phyloP scores from a whole-genome alignment of 2,113 vertebrate species.

The Ciconia boyciana region DNA sequence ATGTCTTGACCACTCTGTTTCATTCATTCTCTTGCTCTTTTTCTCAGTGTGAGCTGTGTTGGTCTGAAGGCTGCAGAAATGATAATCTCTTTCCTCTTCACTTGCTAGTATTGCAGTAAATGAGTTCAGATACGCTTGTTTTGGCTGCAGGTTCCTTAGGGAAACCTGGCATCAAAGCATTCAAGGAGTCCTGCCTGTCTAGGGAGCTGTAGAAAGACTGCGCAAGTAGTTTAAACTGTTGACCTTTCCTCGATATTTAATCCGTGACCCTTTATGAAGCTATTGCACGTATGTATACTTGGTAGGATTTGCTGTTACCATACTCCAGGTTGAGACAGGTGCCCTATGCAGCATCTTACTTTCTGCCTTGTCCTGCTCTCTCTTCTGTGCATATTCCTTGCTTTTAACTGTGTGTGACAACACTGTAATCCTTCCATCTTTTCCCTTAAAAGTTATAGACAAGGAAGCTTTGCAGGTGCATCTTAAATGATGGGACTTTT shows the following conservation, averaged over 20 bases:
- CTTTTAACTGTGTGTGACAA: background rate
- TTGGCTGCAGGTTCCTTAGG: background rate
- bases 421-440: background rate
- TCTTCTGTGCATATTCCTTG: background rate
- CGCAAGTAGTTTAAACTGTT: background rate
- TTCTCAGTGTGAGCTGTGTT: background rate
- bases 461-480: background rate
- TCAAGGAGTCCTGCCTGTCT: background rate
- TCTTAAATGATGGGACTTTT: background rate
- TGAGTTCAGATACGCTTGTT: background rate
- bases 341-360: background rate
- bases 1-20: background rate
- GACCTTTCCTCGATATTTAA: background rate
- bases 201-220: background rate
- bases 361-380: background rate
- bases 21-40: background rate
- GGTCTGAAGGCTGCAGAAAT: background rate
- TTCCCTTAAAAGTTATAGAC: background rate
- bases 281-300: rapidly evolving
- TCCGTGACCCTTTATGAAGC: background rate
- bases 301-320: background rate
- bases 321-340: background rate
- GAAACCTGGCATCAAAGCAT: background rate
- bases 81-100: background rate
- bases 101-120: background rate